Base-by-base conservation (phyloP, 1,140 invertebrate genomes). In the Ooceraea biroi region DNA sequence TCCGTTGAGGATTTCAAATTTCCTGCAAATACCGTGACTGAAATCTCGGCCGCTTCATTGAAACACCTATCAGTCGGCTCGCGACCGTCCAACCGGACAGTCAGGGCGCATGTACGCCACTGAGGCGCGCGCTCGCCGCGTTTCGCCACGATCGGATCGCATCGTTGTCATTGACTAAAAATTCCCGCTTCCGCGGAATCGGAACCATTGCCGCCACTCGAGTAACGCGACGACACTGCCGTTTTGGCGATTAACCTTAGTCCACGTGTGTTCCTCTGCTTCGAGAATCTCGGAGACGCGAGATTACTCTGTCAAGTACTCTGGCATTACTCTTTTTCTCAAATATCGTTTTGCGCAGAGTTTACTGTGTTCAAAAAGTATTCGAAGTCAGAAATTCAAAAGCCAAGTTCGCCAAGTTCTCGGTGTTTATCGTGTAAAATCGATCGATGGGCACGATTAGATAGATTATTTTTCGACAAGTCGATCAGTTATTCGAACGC, bases 11-110 rank as follows among this genome's bases (percentile, higher is more conserved):
- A 82, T 82, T 72, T 84, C 61, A 58, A 82, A 85, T 85, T 93
- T 92, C 89, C 82, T 88, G 90, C 90, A 91, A 93, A 93, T 7
- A 90, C 89, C 77, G 90, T 71, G 77, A 68, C 89, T 90, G 90
- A 93, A 92, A 94, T 94, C 92, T 90, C 92, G 80, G 91, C 72
- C 89, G 88, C 89, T 91, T 90, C 90, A 92, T 93, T 93, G 90
- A 91, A 91, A 85, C 84, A 94, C 92, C 92, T 93, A 94, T 94
- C 94, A 94, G 93, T 94, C 91, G 92, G 90, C 89, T 93, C 90
- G 91, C 93, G 92, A 93, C 92, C 90, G 92, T 94, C 90, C 89
- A 61, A 84, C 89, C 91, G 93, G 89, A 89, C 92, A 93, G 93
- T 93, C 92, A 91, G 76, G 44, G 77, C 88, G 87, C 82, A 7